These are phyloP conservation scores for Nasonia oneida DNA, from an alignment of 2,888 invertebrate species.

Conservation along the genomic window DNA sequence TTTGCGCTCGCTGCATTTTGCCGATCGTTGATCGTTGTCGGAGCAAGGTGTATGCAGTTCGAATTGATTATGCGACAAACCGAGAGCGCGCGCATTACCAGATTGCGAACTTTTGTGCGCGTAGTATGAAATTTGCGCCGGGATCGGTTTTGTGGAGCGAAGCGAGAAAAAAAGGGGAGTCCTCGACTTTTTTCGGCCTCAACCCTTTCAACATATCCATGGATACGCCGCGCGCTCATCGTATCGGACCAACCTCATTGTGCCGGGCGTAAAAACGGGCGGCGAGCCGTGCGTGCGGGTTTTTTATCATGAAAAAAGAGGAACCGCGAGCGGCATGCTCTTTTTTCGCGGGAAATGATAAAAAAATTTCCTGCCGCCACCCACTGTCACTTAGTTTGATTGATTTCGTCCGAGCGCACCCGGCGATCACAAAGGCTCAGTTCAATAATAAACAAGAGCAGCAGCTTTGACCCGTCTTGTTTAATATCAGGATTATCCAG, in stretches of 20 bases:
- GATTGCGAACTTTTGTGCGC: background rate
- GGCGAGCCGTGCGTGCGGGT: background rate
- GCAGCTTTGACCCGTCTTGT: no score
- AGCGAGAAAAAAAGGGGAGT: background rate
- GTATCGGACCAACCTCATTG: conserved; percentile 11
- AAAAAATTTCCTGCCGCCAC: background rate
- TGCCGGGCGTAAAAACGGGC: conserved; percentile 34
- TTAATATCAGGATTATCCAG: no score
- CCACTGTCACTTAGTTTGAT: no score
- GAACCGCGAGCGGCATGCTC: background rate
- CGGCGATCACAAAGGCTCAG: no score
- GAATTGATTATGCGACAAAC: no score
- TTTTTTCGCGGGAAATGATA: background rate
- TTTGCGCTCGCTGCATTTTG: no score
- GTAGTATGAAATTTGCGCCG: conserved; percentile 40
- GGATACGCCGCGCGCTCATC: background rate
- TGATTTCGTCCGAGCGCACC: no score
- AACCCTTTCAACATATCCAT: background rate
- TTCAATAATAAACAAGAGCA: no score
- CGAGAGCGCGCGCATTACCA: no score
- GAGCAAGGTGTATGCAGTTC: no score
- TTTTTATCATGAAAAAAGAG: conserved; percentile 1
- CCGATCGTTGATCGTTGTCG: no score
- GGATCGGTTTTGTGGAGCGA: conserved; percentile 41
- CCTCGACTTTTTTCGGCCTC: background rate